These are phyloP conservation scores for Acrossocheilus fasciatus DNA, from an alignment of 2,797 vertebrate genomes.

Conservation along the genomic window DNA sequence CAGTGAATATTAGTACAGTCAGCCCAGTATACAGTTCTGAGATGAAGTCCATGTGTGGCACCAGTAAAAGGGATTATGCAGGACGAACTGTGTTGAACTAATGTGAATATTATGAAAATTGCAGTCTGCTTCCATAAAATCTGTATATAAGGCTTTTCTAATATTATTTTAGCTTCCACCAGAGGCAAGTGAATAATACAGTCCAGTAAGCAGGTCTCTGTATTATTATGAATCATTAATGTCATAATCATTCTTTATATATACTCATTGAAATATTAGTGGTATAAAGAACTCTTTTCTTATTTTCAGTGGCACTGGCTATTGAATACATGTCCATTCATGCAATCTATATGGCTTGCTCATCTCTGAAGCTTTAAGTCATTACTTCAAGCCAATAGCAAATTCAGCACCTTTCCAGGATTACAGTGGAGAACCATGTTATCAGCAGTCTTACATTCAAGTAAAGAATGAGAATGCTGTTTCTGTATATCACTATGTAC, in stretches of 20 bases:
- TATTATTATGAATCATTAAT: neutral
- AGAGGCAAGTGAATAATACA: conserved; percentile 2
- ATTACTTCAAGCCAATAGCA: neutral
- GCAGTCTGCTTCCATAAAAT: conserved; percentile 19
- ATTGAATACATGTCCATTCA: neutral
- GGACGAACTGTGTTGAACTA: conserved; percentile 15
- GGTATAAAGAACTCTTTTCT: neutral
- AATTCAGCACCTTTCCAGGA: conserved; percentile 7
- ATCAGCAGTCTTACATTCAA: conserved; percentile 13
- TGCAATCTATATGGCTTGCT: neutral
- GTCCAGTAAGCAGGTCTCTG: neutral
- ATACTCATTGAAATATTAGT: neutral
- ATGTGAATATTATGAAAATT: conserved; percentile 27
- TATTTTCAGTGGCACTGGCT: neutral
- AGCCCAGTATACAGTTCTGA: neutral
- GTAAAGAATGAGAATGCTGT: neutral
- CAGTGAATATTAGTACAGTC: conserved; percentile 1
- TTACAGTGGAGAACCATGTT: neutral
- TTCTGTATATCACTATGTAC: neutral
- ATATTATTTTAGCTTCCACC: neutral
- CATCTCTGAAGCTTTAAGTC: conserved; percentile 1
- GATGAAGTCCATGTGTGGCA: neutral
- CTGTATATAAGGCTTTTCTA: conserved; percentile 5
- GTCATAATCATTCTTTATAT: neutral
- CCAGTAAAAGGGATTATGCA: neutral